phyloP scores from a whole-genome alignment of 1,140 invertebrate genomes.

The Sarcophaga peregrina region DNA sequence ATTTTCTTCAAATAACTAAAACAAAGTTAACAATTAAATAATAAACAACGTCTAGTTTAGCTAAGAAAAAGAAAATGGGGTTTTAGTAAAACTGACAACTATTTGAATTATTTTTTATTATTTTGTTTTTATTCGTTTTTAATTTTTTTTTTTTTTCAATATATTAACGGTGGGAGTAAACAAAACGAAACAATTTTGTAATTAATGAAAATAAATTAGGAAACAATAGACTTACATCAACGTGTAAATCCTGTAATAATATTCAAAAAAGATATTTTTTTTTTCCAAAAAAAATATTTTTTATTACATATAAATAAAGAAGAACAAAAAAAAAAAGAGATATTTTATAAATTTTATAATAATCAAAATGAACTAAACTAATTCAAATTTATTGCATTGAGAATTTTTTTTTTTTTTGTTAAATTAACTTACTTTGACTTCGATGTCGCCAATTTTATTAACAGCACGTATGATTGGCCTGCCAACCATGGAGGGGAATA shows the following conservation, averaged over 20 bases:
- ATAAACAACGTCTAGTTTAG: constrained; percentile 27
- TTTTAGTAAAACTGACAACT: constrained; percentile 36
- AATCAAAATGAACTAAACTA: constrained; percentile 43
- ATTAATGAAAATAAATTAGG: constrained; percentile 35
- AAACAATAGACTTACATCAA: constrained; percentile 70
- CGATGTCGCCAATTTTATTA: constrained; percentile 98
- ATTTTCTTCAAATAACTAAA: background rate
- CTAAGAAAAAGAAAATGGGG: background rate
- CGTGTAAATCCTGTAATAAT: constrained; percentile 71
- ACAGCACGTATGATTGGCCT: constrained; percentile 97
- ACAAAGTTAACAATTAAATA: constrained; percentile 15
- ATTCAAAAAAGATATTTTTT: constrained; percentile 58
- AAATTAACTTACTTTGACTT: constrained; percentile 88
- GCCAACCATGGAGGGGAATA: constrained; percentile 99
- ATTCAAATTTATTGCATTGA: constrained; percentile 30
- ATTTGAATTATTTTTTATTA: background rate
- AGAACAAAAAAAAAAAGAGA: constrained; percentile 42
- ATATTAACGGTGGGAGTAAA: constrained; percentile 18
- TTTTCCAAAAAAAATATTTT: constrained; percentile 45
- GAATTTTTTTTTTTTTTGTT: background rate
- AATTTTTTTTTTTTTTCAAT: constrained; percentile 1
- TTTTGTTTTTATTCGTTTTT: no score
- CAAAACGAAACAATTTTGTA: constrained; percentile 33
- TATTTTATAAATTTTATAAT: constrained; percentile 45
- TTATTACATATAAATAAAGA: constrained; percentile 41